A percentile compares a stretch with the other conserved stretches of the same genome.
Conservation (phyloP, 1,140 invertebrate species). For the Zaprionus lachaisei region DNA sequence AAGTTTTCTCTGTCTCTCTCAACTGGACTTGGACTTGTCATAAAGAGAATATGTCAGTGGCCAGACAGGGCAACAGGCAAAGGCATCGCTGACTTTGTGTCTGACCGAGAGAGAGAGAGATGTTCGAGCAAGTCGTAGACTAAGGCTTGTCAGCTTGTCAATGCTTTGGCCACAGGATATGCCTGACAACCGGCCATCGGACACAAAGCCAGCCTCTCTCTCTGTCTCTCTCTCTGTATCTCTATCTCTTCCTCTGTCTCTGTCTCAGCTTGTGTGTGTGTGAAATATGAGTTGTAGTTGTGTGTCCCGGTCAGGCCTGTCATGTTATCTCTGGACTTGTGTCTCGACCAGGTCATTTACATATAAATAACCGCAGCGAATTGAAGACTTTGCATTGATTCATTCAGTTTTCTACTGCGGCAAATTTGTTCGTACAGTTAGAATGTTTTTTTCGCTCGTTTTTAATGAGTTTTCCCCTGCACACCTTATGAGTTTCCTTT, state of each 20-base stretch:
- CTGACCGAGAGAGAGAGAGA: neutral
- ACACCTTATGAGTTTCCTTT: slow-evolving; percentile 43
- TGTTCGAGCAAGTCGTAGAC: neutral
- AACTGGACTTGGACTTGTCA: slow-evolving; percentile 28
- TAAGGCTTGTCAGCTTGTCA: slow-evolving; percentile 42
- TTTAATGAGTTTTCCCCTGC: slow-evolving; percentile 43
- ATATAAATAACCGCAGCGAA: slow-evolving; percentile 69
- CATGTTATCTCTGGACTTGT: slow-evolving; percentile 32
- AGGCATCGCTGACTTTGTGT: slow-evolving; percentile 6
- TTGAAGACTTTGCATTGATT: slow-evolving; percentile 59
- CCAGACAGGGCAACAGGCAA: slow-evolving; percentile 20
- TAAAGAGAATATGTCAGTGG: slow-evolving; percentile 51
- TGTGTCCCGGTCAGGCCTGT: slow-evolving; percentile 20
- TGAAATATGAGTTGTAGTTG: slow-evolving; percentile 68
- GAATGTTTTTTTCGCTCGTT: slow-evolving; percentile 20
- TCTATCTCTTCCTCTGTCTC: neutral
- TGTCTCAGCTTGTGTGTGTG: slow-evolving; percentile 7
- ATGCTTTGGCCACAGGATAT: slow-evolving; percentile 44
- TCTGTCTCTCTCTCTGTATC: no score
- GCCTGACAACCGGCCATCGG: slow-evolving; percentile 31
- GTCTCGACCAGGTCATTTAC: slow-evolving; percentile 59
- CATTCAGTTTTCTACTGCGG: slow-evolving; percentile 45
- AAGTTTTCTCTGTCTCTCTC: slow-evolving; percentile 17
- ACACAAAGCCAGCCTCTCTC: slow-evolving; percentile 28
- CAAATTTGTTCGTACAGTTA: slow-evolving; percentile 29